Conservation (phyloP, 2,113 vertebrate species). For the Malaclemys terrapin region DNA sequence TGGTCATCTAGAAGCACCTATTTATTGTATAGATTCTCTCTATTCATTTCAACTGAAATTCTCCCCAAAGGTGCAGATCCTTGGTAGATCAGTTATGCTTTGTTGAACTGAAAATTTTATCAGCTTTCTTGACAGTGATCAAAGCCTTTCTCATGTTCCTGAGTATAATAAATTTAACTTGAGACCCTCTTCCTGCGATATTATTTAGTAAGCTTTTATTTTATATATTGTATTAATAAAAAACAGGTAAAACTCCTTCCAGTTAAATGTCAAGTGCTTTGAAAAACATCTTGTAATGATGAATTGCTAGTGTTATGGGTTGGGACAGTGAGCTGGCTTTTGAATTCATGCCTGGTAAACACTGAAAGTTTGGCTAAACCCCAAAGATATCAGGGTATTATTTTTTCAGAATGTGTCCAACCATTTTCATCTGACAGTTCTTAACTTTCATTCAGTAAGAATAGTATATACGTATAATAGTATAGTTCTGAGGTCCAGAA, state of each 20-base stretch:
- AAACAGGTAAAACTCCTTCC: background rate
- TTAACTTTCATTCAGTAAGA: slow-evolving; percentile 12
- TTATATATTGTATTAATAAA: slow-evolving; percentile 21
- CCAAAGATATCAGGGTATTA: background rate
- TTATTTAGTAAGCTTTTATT: slow-evolving; percentile 18
- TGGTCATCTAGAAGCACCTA: background rate
- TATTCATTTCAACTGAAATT: slow-evolving; percentile 3
- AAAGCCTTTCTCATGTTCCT: slow-evolving; percentile 13
- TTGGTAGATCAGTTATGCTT: slow-evolving; percentile 18
- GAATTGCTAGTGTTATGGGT: slow-evolving; percentile 38
- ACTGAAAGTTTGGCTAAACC: slow-evolving; percentile 27
- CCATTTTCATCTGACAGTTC: background rate
- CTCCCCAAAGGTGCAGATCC: background rate
- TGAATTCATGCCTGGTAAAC: slow-evolving; percentile 4
- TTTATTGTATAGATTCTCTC: background rate
- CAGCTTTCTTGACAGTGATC: background rate
- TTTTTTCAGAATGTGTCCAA: background rate
- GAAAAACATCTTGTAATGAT: background rate
- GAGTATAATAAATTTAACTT: background rate
- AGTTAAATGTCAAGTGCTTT: slow-evolving; percentile 22
- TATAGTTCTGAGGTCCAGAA: background rate
- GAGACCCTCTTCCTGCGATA: background rate
- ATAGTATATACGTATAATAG: background rate
- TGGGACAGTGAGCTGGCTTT: slow-evolving; percentile 14
- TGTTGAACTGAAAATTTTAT: slow-evolving; percentile 6